These are phyloP conservation scores for Andricus curvator DNA, from an alignment of 2,888 invertebrate genomes.

Conservation along the genomic window DNA sequence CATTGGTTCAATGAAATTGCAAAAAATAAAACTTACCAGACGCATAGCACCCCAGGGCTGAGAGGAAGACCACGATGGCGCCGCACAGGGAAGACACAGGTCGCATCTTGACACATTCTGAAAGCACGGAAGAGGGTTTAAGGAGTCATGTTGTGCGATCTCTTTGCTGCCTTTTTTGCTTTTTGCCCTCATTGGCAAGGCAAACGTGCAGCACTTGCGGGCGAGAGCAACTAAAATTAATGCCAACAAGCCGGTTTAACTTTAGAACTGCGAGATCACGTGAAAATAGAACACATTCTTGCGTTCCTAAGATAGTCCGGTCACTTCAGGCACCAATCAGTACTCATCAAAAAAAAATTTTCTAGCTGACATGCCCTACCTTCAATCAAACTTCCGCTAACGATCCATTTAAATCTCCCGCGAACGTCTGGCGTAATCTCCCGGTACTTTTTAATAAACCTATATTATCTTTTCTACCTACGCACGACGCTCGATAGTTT, in stretches of 20 bases:
- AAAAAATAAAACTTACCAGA: slow-evolving; percentile 63
- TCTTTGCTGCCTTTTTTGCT: slow-evolving; percentile 26
- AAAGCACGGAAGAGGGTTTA: slow-evolving; percentile 63
- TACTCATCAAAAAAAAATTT: slow-evolving; percentile 48
- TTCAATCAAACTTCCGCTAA: slow-evolving; percentile 47
- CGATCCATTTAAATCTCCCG: slow-evolving; percentile 33
- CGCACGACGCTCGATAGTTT: neutral
- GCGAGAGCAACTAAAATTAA: slow-evolving; percentile 64
- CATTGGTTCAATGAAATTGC: neutral
- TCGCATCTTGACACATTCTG: slow-evolving; percentile 78
- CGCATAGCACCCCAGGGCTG: slow-evolving; percentile 63
- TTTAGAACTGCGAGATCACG: slow-evolving; percentile 73
- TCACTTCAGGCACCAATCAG: slow-evolving; percentile 47
- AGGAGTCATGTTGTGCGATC: slow-evolving; percentile 41
- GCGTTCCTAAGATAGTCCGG: slow-evolving; percentile 62
- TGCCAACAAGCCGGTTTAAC: slow-evolving; percentile 70
- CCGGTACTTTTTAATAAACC: neutral
- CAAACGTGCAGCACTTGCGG: slow-evolving; percentile 46
- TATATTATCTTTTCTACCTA: slow-evolving; percentile 32
- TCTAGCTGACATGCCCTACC: slow-evolving; percentile 39
- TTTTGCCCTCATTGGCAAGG: slow-evolving; percentile 44
- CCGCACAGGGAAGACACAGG: slow-evolving; percentile 69
- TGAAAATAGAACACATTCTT: slow-evolving; percentile 74
- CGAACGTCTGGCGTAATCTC: neutral
- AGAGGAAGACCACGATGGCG: slow-evolving; percentile 66